phyloP scores from a whole-genome alignment of 2,797 vertebrate species.

The Euthynnus affinis region DNA sequence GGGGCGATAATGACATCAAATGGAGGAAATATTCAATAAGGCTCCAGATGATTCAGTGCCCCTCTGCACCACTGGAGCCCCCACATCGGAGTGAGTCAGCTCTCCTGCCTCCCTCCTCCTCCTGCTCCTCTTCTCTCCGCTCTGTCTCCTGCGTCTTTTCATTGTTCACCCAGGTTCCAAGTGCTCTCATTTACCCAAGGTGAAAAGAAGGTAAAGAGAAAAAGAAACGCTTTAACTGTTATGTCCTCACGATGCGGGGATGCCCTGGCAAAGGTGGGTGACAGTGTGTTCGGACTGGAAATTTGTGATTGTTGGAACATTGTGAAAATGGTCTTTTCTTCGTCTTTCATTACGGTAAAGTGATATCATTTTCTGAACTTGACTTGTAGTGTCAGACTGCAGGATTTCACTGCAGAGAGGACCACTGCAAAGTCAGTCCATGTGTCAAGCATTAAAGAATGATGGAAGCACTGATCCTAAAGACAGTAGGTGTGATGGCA shows the following conservation, averaged over 20 bases:
- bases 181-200: slow-evolving; percentile 28
- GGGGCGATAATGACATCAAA: slow-evolving; percentile 76
- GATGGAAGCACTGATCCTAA: not conserved
- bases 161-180: slow-evolving; percentile 12
- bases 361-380: not conserved
- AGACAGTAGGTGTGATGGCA: no score
- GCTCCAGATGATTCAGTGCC: slow-evolving; percentile 77
- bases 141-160: slow-evolving; percentile 26
- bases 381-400: not conserved
- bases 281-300: not conserved
- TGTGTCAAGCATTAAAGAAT: no score
- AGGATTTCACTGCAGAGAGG: no score
- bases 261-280: not conserved
- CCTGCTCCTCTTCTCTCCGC: slow-evolving; percentile 16
- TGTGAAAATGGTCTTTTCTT: not conserved
- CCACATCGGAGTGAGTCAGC: slow-evolving; percentile 82
- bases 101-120: slow-evolving; percentile 39
- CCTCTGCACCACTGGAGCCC: slow-evolving; percentile 63
- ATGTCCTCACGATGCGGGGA: not conserved
- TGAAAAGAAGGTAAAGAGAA: slow-evolving; percentile 4
- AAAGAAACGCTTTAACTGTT: not conserved
- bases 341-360: no score
- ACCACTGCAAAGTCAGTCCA: not conserved
- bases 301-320: not conserved
- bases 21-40: slow-evolving; percentile 80